Conservation (phyloP, 2,888 invertebrate species). For the Hydrotaea diabolus region DNA sequence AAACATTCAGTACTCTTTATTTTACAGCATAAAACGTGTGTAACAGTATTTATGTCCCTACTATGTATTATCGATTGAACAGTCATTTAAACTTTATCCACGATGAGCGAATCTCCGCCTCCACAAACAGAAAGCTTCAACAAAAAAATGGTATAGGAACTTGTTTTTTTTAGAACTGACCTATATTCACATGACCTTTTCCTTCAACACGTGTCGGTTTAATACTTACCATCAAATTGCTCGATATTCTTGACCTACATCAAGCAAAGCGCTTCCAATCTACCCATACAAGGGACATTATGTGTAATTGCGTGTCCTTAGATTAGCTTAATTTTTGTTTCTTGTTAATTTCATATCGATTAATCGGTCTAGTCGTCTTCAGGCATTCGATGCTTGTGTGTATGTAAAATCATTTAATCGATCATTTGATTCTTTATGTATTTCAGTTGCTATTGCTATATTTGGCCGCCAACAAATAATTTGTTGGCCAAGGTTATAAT, state of each 20-base stretch:
- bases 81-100: too few species aligned
- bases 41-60: too few species aligned
- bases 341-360: background rate
- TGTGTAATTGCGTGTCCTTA: background rate
- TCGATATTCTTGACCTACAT: background rate
- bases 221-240: background rate
- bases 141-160: too few species aligned
- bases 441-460: background rate
- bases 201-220: too few species aligned
- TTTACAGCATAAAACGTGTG: too few species aligned
- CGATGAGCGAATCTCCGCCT: too few species aligned
- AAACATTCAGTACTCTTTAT: too few species aligned
- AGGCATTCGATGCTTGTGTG: background rate
- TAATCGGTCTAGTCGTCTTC: background rate
- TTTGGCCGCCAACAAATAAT: constrained; percentile 3
- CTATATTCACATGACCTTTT: too few species aligned
- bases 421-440: background rate
- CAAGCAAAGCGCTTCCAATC: background rate
- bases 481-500: constrained; percentile 19
- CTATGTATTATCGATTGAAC: too few species aligned
- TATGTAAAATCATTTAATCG: background rate
- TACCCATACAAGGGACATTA: background rate
- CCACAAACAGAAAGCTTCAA: too few species aligned
- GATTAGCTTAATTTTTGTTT: background rate
- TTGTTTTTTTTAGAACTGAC: too few species aligned